Evolutionary conservation across 2,113 vertebrate species (phyloP).

Genomic region (Dromiciops gliroides): DNA sequence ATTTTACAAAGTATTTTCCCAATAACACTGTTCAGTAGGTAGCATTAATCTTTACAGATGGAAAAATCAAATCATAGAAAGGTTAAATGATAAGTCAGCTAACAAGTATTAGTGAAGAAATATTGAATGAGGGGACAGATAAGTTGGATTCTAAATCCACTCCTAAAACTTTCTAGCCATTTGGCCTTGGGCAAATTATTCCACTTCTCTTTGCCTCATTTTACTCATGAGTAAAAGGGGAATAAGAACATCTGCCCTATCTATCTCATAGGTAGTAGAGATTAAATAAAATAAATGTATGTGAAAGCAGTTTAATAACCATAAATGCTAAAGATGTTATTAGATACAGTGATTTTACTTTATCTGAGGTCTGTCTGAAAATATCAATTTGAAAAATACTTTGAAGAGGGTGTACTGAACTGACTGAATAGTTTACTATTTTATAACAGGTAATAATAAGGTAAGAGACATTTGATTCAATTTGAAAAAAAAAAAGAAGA

Average conservation of each 20-base stretch:
- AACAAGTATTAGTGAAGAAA: background rate
- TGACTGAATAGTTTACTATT: background rate
- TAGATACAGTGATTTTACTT: background rate
- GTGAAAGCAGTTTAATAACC: background rate
- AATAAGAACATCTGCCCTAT: background rate
- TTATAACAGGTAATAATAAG: no score
- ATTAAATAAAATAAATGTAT: background rate
- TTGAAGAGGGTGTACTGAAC: background rate
- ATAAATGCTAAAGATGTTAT: background rate
- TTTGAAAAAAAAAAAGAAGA: no score
- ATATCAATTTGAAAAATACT: background rate
- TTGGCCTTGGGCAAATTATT: background rate
- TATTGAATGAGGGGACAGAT: background rate
- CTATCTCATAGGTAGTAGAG: background rate
- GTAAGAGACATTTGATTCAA: no score
- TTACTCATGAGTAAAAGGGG: background rate
- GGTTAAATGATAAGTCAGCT: background rate
- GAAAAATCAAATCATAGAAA: background rate
- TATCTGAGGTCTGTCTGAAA: background rate
- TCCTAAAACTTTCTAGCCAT: background rate
- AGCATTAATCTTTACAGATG: background rate
- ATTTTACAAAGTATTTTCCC: background rate
- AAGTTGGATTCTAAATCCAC: background rate
- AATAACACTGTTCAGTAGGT: background rate
- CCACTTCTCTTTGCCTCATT: background rate